Conservation (phyloP, 1,140 invertebrate genomes). For the Drosophila melanica region DNA sequence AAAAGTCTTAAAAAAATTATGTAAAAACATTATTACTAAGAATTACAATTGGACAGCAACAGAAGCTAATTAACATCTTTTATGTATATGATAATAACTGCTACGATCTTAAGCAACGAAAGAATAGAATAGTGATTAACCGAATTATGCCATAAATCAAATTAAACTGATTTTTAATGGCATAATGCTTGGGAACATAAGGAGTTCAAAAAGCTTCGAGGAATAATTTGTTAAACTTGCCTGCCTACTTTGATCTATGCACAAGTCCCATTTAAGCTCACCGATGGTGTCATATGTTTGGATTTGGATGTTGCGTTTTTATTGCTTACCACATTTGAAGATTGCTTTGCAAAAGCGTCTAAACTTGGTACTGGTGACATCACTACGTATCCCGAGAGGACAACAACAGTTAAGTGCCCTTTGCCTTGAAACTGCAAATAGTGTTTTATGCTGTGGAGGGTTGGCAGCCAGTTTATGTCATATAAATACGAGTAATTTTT, state of each 20-base stretch:
- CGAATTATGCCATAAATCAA: not conserved
- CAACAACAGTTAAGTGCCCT: conserved; percentile 9
- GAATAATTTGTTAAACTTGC: conserved; percentile 21
- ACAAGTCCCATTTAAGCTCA: conserved; percentile 22
- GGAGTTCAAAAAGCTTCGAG: not conserved
- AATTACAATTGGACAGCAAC: no score
- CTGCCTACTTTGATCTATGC: conserved; percentile 28
- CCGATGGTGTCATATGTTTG: conserved; percentile 26
- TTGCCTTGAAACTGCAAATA: not conserved
- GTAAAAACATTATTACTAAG: no score
- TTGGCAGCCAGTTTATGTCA: conserved; percentile 26
- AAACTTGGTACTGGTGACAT: conserved; percentile 26
- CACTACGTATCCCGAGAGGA: not conserved
- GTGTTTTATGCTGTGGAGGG: not conserved
- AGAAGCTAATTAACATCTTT: no score
- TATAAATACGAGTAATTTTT: conserved; percentile 15
- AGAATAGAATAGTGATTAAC: no score
- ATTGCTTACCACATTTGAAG: conserved; percentile 38
- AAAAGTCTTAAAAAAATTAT: not conserved
- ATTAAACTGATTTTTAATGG: not conserved
- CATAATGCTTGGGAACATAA: not conserved
- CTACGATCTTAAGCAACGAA: no score
- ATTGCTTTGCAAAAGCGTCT: conserved; percentile 53
- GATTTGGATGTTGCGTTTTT: conserved; percentile 42
- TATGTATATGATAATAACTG: no score